Base-by-base conservation (phyloP, 2,797 vertebrate genomes). In the Steatocranus sp. region DNA sequence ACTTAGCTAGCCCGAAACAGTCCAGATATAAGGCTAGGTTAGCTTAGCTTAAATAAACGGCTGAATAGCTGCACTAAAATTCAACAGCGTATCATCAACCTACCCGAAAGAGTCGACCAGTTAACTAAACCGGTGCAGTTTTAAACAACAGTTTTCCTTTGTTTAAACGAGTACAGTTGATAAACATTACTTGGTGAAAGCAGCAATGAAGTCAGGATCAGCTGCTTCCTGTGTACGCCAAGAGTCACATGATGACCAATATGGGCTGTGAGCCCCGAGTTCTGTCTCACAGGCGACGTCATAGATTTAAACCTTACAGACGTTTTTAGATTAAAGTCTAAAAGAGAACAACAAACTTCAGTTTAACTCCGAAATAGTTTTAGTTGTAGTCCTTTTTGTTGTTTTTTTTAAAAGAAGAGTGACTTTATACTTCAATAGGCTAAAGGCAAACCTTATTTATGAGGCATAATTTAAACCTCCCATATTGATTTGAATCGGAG, bases 151-250 rank as follows among this genome's bases (percentile, higher is more conserved):
- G 10, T 14, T 81, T 68, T 5, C 18, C 12, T 41, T 84, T 14
- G 25, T 51, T 68, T 80, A 36, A 5, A 66, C 53, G 17, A 74
- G 43, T 3, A 66, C 18, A 58, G 76, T 3, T 53, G 75, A 48
- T 38, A 75, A 70, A 87, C 90, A 92, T 94, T 93, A 94, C 88
- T 93, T 86, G 75, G 48, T 78, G 78, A 68, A 80, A 88, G 75
- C 83, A 87, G 83, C 66, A 83, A 84, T 82, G 58, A 84, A 88
- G 82, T 89, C 79, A 66, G 70, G 84, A 91, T 95, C 94, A 94
- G 93, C 94, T 95, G 93, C 93, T 96, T 96, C 94, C 94, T 95
- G 94, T 95, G 94, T 95, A 95, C 91, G 94, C 48, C 76, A 70
- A 49, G 17, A 85, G 91, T 95, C 95, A 95, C 94, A 92, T 95